phyloP scores from a whole-genome alignment of 2,113 vertebrate genomes.

The Cettia cetti region DNA sequence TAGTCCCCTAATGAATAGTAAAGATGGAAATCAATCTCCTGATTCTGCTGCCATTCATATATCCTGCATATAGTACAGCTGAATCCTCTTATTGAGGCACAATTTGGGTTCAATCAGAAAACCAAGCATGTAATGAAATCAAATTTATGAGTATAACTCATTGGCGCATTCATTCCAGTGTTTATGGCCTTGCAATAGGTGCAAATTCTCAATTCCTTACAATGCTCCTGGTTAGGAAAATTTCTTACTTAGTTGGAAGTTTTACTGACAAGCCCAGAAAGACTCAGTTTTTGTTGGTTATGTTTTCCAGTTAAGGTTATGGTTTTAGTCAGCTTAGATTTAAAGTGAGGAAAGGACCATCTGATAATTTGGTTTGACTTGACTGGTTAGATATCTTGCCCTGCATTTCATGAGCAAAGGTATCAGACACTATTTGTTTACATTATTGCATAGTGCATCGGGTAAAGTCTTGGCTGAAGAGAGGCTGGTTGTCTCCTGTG shows the following conservation, averaged over 20 bases:
- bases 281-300: neutral
- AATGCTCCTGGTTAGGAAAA: neutral
- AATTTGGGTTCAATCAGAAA: constrained; percentile 52
- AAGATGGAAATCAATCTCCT: constrained; percentile 71
- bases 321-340: neutral
- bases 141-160: neutral
- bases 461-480: neutral
- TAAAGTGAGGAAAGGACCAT: neutral
- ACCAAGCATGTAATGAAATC: neutral
- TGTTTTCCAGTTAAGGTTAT: neutral
- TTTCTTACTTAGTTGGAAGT: neutral
- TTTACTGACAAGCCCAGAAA: neutral
- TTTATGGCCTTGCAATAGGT: neutral
- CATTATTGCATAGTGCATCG: neutral
- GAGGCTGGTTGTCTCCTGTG: neutral
- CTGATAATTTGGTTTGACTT: neutral
- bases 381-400: neutral
- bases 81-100: constrained; percentile 24
- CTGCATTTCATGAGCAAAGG: neutral
- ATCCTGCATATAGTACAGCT: constrained; percentile 36
- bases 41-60: constrained; percentile 43
- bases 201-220: neutral
- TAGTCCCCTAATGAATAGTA: constrained; percentile 69
- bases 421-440: neutral
- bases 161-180: neutral